Evolutionary conservation across 2,797 vertebrate genomes (phyloP).

Genomic region (Sebastiscus albofasciatus): DNA sequence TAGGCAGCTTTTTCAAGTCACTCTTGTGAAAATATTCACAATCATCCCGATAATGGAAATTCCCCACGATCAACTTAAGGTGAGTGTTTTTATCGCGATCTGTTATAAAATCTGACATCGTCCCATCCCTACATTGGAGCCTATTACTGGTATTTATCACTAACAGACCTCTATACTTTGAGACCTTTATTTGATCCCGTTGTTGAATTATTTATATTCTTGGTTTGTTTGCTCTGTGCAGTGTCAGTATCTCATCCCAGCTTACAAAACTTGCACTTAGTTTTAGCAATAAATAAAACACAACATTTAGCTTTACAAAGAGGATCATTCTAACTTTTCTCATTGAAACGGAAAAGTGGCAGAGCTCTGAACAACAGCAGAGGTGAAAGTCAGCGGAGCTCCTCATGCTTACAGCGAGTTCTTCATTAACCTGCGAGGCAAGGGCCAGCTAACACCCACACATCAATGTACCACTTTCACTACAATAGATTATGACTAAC

Average conservation of each 20-base stretch:
- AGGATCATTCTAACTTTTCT: not conserved
- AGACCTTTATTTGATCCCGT: not conserved
- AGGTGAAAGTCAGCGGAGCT: not conserved
- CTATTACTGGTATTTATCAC: not conserved
- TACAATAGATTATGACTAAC: not conserved
- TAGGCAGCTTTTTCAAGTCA: not conserved
- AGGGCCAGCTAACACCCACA: not conserved
- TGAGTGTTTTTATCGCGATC: not conserved
- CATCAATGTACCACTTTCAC: not conserved
- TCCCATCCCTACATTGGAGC: not conserved
- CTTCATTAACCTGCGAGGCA: not conserved
- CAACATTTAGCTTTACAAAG: not conserved
- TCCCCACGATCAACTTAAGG: not conserved
- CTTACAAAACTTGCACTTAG: not conserved
- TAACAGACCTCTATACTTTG: not conserved
- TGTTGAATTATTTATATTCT: not conserved
- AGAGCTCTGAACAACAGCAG: not conserved
- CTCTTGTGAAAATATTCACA: not conserved
- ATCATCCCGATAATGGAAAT: not conserved
- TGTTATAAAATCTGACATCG: not conserved
- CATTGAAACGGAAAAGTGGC: not conserved
- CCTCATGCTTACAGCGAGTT: not conserved
- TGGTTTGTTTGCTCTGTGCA: not conserved
- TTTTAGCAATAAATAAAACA: not conserved
- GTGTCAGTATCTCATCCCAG: not conserved